A percentile compares a stretch with the other conserved stretches of the same genome.
phyloP scores from a whole-genome alignment of 2,888 invertebrate genomes.

The Dicycla oo region DNA sequence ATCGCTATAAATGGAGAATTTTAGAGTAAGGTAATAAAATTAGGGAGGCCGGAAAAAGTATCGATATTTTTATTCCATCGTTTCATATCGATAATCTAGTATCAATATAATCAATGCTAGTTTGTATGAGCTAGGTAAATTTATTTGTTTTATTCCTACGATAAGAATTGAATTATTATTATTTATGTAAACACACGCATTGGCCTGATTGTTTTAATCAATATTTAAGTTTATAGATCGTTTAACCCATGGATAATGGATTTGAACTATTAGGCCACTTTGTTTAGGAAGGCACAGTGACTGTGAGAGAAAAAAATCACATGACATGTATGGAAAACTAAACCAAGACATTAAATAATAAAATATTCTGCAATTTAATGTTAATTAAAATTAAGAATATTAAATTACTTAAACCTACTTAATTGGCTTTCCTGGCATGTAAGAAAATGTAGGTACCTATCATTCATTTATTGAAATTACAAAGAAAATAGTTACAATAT shows the following conservation, averaged over 20 bases:
- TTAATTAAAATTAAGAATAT: not conserved
- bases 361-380: not conserved
- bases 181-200: not conserved
- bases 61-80: conserved; percentile 17
- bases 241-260: not conserved
- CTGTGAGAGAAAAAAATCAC: too few relatives aligned
- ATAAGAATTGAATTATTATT: not conserved
- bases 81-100: not conserved
- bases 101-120: not conserved
- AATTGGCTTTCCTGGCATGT: not conserved
- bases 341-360: not conserved
- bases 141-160: not conserved
- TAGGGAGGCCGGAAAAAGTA: conserved; percentile 11
- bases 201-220: not conserved
- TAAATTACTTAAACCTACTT: too few relatives aligned
- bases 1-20: conserved; percentile 28
- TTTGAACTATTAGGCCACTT: not conserved
- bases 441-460: too few relatives aligned
- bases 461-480: too few relatives aligned
- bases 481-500: not conserved
- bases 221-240: not conserved
- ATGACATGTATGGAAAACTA: not conserved
- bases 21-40: conserved; percentile 9
- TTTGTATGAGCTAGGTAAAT: not conserved
- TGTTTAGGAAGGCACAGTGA: not conserved